Percentiles rank a stretch among this genome's conserved stretches.
Conservation (phyloP, 2,113 vertebrate genomes). For the Pterophyllum scalare region DNA sequence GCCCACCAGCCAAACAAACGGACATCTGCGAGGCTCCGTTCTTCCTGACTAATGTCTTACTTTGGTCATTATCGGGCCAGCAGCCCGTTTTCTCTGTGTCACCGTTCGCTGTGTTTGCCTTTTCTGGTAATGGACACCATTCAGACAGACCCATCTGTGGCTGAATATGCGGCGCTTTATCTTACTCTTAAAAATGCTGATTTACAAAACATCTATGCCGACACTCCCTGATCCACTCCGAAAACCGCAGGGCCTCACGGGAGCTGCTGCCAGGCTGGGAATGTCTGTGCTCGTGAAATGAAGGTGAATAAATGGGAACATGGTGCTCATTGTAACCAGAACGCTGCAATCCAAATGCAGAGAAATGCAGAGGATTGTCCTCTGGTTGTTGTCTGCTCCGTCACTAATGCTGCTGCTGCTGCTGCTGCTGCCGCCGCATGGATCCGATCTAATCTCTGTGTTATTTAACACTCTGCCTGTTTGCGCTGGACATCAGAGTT, state of each 20-base stretch:
- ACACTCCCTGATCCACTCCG: slow-evolving; percentile 14
- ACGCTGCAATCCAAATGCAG: slow-evolving; percentile 4
- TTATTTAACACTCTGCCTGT: not conserved
- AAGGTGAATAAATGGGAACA: slow-evolving; percentile 35
- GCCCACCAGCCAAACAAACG: slow-evolving; percentile 3
- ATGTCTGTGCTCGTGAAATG: not conserved
- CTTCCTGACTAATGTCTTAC: slow-evolving; percentile 14
- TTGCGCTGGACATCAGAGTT: not conserved
- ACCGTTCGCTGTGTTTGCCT: slow-evolving; percentile 1
- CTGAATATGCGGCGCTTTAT: not conserved
- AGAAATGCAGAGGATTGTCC: not conserved
- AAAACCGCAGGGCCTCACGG: slow-evolving; percentile 12
- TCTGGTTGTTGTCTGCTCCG: not conserved
- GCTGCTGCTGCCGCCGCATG: not conserved
- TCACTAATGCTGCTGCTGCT: not conserved
- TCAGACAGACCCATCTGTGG: slow-evolving; percentile 42
- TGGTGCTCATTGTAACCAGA: slow-evolving; percentile 16
- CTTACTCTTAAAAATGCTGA: slow-evolving; percentile 20
- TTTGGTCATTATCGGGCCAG: slow-evolving; percentile 14
- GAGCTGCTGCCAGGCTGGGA: slow-evolving; percentile 17
- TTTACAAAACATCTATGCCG: slow-evolving; percentile 1
- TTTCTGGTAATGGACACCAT: not conserved
- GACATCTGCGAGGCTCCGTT: not conserved
- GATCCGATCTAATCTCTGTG: not conserved
- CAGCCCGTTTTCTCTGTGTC: not conserved